Evolutionary conservation across 2,888 invertebrate genomes (phyloP).

Genomic region (Enchytraeus crypticus): DNA sequence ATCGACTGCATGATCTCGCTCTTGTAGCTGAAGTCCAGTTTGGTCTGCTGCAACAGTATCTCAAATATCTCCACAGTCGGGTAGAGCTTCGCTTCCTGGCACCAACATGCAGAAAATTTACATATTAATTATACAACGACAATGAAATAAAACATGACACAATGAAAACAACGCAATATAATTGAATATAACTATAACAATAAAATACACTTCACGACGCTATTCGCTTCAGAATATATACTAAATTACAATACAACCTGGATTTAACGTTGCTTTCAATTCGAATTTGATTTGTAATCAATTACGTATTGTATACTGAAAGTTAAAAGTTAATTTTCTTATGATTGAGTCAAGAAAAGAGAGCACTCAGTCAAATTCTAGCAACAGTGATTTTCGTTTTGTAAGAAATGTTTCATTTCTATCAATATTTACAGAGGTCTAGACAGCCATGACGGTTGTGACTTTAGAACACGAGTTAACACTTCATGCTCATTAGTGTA

Average conservation of each 20-base stretch:
- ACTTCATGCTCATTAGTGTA: too few relatives aligned
- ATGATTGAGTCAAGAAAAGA: too few relatives aligned
- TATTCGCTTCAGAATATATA: neutral
- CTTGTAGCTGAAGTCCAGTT: slow-evolving; percentile 60
- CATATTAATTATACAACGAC: too few relatives aligned
- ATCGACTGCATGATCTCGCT: slow-evolving; percentile 62
- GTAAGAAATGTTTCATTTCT: too few relatives aligned
- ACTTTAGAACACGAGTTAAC: too few relatives aligned
- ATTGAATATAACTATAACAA: neutral
- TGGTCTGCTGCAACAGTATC: slow-evolving; percentile 59
- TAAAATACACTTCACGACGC: neutral
- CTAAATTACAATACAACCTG: neutral
- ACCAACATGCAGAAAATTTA: too few relatives aligned
- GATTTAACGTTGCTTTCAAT: neutral
- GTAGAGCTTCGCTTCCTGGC: slow-evolving; percentile 53
- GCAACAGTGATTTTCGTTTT: too few relatives aligned
- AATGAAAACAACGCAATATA: slow-evolving; percentile 3
- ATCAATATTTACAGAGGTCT: too few relatives aligned
- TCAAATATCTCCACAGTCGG: slow-evolving; percentile 66
- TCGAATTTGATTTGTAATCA: neutral
- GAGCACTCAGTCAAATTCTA: too few relatives aligned
- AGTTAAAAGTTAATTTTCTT: too few relatives aligned
- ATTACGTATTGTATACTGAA: too few relatives aligned
- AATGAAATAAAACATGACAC: neutral
- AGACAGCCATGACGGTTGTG: too few relatives aligned